phyloP scores from a whole-genome alignment of 2,888 invertebrate species.

The Orchestes rusci region DNA sequence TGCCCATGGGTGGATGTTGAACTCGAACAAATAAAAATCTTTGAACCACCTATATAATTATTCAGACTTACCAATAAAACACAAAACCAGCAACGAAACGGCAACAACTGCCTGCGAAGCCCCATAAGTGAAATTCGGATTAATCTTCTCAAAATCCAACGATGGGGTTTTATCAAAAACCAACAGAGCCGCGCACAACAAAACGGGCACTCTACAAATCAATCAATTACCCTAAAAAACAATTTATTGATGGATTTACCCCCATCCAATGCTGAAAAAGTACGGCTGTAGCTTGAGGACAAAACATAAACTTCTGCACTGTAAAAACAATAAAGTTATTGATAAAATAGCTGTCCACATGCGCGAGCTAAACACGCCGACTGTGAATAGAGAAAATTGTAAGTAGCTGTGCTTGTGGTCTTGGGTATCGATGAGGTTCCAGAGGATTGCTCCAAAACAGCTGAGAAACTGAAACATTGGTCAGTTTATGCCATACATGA shows the following conservation, averaged over 20 bases:
- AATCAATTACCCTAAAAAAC: neutral
- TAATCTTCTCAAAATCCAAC: conserved; percentile 52
- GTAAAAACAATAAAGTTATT: conserved; percentile 70
- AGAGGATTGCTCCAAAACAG: conserved; percentile 68
- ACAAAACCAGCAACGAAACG: conserved; percentile 67
- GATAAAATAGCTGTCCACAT: conserved; percentile 83
- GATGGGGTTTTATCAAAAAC: conserved; percentile 46
- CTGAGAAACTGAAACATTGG: conserved; percentile 52
- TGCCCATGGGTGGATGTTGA: too few relatives aligned
- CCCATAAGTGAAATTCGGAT: conserved; percentile 73
- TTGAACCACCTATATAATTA: too few relatives aligned
- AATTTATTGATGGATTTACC: conserved; percentile 40
- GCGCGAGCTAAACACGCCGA: conserved; percentile 72
- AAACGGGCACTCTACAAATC: conserved; percentile 52
- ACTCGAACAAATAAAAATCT: too few relatives aligned
- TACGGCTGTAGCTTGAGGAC: conserved; percentile 69
- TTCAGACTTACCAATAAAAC: conserved; percentile 70
- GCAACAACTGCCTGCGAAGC: conserved; percentile 70
- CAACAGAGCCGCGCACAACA: conserved; percentile 61
- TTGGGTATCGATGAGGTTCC: conserved; percentile 54
- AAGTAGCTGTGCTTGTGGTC: conserved; percentile 58
- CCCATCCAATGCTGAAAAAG: conserved; percentile 55
- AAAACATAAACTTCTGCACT: conserved; percentile 77
- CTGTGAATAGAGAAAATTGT: conserved; percentile 70
- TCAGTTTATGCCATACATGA: neutral